A percentile compares a stretch with the other conserved stretches of the same genome.
phyloP scores from a whole-genome alignment of 2,797 vertebrate genomes.

The Numenius phaeopus region DNA sequence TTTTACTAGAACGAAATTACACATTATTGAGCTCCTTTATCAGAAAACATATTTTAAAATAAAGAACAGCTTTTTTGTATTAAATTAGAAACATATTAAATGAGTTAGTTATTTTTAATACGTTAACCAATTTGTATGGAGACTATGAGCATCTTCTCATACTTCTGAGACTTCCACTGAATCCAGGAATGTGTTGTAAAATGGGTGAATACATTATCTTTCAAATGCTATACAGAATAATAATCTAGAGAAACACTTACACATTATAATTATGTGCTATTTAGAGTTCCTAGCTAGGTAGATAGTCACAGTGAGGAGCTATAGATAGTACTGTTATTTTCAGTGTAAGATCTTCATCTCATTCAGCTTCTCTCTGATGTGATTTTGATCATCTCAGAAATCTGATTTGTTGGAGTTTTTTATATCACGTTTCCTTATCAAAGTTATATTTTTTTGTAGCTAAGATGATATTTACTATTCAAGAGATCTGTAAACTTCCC shows the following conservation, averaged over 20 bases:
- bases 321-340: conserved; percentile 39
- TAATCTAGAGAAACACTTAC: neutral
- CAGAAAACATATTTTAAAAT: conserved; percentile 19
- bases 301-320: neutral
- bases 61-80: neutral
- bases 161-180: neutral
- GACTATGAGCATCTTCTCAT: neutral
- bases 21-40: conserved; percentile 13
- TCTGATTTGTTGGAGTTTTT: neutral
- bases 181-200: neutral
- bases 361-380: neutral
- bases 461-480: conserved; percentile 33
- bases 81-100: neutral
- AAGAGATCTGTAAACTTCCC: conserved; percentile 13
- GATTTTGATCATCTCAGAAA: conserved; percentile 10
- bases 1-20: neutral
- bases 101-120: neutral
- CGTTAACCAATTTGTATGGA: neutral
- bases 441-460: neutral
- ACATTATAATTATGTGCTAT: conserved; percentile 19
- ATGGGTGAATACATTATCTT: neutral
- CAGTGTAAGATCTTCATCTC: neutral
- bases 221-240: conserved; percentile 28
- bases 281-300: conserved; percentile 18
- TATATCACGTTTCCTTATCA: neutral